These are phyloP conservation scores for Drosophila saltans DNA, from an alignment of 1,140 invertebrate genomes.

Conservation along the genomic window DNA sequence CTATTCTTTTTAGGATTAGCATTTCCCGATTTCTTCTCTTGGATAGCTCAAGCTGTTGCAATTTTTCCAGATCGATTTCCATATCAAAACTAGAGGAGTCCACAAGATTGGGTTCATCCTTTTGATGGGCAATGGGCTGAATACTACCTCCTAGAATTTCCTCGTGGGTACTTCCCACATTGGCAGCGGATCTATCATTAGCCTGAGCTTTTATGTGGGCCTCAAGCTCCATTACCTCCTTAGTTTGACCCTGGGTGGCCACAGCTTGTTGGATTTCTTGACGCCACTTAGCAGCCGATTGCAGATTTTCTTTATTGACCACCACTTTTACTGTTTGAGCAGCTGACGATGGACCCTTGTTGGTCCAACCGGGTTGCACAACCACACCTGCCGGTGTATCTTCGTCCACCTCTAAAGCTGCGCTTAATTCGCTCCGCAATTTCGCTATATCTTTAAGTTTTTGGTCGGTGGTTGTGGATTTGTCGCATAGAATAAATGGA, in stretches of 20 bases:
- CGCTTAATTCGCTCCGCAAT: slow-evolving; percentile 55
- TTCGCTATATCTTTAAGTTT: slow-evolving; percentile 56
- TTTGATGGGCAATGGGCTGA: not conserved
- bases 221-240: slow-evolving; percentile 45
- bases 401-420: slow-evolving; percentile 50
- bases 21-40: slow-evolving; percentile 71
- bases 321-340: slow-evolving; percentile 25
- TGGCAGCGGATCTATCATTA: not conserved
- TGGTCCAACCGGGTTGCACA: slow-evolving; percentile 68
- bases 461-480: not conserved
- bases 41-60: slow-evolving; percentile 60
- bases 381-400: slow-evolving; percentile 46
- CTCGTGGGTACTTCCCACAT: slow-evolving; percentile 12
- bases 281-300: slow-evolving; percentile 47
- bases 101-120: slow-evolving; percentile 56
- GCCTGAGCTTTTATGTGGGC: slow-evolving; percentile 30
- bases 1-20: slow-evolving; percentile 60
- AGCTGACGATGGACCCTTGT: not conserved
- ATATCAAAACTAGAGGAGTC: slow-evolving; percentile 35
- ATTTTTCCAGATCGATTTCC: slow-evolving; percentile 60
- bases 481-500: not conserved
- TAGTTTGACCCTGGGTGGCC: slow-evolving; percentile 26
- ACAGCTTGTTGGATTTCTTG: slow-evolving; percentile 63
- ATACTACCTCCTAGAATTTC: slow-evolving; percentile 30
- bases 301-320: slow-evolving; percentile 24